These are phyloP conservation scores for Deroplatys truncata DNA, from an alignment of 2,888 invertebrate genomes.

Conservation along the genomic window DNA sequence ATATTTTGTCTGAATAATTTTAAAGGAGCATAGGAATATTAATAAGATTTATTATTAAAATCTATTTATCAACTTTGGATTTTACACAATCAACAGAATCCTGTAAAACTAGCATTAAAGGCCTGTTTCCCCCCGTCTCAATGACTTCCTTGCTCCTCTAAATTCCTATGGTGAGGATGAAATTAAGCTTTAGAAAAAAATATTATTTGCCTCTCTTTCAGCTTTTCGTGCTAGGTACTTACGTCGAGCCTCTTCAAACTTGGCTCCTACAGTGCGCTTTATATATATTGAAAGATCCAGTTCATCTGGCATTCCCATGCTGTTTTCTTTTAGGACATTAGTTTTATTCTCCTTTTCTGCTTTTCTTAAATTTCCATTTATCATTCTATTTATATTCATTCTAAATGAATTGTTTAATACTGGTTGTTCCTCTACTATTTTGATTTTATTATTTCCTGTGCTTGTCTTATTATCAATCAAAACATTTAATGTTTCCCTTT, in stretches of 20 bases:
- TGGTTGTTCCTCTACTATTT: background rate
- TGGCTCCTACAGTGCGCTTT: conserved; percentile 75
- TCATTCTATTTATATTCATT: conserved; percentile 1
- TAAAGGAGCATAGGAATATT: too few relatives aligned
- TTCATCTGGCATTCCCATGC: conserved; percentile 30
- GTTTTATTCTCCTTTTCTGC: conserved; percentile 21
- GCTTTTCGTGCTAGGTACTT: conserved; percentile 73
- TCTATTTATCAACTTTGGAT: too few relatives aligned
- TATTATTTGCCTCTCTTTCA: conserved; percentile 40
- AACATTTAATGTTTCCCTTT: background rate
- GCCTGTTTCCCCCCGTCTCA: too few relatives aligned
- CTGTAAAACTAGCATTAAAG: too few relatives aligned
- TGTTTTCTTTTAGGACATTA: background rate
- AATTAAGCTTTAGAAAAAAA: background rate
- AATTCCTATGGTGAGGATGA: too few relatives aligned
- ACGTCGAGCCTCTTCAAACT: conserved; percentile 69
- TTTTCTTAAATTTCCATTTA: conserved; percentile 1
- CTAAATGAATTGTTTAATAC: background rate
- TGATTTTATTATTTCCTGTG: background rate
- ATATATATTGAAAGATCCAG: conserved; percentile 68
- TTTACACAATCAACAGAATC: too few relatives aligned
- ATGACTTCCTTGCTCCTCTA: too few relatives aligned
- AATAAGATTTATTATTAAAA: too few relatives aligned
- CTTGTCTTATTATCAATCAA: background rate
- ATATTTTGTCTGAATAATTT: too few relatives aligned